Conservation (phyloP, 2,888 invertebrate species). For the Oscheius sp. region DNA sequence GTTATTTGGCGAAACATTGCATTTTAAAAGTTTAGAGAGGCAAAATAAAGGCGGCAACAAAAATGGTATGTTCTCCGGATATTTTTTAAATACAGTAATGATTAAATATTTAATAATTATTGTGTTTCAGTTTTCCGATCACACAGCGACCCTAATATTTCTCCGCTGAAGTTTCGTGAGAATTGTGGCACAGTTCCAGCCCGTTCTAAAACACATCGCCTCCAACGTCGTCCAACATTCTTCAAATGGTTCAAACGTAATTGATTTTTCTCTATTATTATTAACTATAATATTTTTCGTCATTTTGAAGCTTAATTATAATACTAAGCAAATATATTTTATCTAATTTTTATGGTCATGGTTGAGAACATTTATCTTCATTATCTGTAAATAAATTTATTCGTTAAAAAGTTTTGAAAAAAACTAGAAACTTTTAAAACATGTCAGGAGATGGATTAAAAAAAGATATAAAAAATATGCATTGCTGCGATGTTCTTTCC, state of each 20-base stretch:
- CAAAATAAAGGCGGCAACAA: not conserved
- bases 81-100: too few relatives aligned
- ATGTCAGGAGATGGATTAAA: too few relatives aligned
- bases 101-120: not conserved
- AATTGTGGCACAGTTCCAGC: not conserved
- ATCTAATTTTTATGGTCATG: not conserved
- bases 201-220: not conserved
- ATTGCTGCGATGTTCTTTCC: too few relatives aligned
- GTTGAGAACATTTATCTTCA: not conserved
- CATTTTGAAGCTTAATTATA: too few relatives aligned
- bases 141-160: conserved; percentile 4
- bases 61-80: not conserved
- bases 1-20: conserved; percentile 7
- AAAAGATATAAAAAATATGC: too few relatives aligned
- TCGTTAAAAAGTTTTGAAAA: too few relatives aligned
- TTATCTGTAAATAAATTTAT: not conserved
- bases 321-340: conserved; percentile 5
- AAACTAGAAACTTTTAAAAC: too few relatives aligned
- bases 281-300: too few relatives aligned
- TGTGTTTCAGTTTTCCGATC: not conserved
- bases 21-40: conserved; percentile 6
- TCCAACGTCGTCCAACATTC: conserved; percentile 5
- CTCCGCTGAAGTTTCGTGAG: not conserved
- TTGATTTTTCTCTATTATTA: not conserved
- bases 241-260: conserved; percentile 3